Evolutionary conservation across 2,888 invertebrate genomes (phyloP).

Genomic region (Thera obeliscata): DNA sequence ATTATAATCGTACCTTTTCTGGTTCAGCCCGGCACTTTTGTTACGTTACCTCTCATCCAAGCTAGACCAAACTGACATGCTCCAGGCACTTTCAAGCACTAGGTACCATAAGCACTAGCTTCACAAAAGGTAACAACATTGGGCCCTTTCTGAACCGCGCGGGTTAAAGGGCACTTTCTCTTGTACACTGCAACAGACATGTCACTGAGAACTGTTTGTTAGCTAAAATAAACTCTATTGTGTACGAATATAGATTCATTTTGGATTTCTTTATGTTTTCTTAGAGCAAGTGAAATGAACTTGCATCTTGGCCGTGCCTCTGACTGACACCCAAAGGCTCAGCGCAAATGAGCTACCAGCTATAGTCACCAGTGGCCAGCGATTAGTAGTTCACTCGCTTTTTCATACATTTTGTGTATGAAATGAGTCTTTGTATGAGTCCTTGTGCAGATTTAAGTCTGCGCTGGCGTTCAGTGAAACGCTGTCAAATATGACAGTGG

Average conservation of each 20-base stretch:
- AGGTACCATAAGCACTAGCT: not conserved
- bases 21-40: not conserved
- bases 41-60: not conserved
- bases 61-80: not conserved
- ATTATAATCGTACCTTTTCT: too few relatives aligned
- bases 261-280: not conserved
- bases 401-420: too few relatives aligned
- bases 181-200: not conserved
- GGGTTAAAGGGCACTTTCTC: constrained; percentile 13
- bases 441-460: too few relatives aligned
- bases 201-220: not conserved
- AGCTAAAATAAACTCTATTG: not conserved
- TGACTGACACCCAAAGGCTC: too few relatives aligned
- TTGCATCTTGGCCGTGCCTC: too few relatives aligned
- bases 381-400: too few relatives aligned
- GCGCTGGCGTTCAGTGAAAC: too few relatives aligned
- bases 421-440: too few relatives aligned
- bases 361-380: too few relatives aligned
- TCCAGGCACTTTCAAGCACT: not conserved
- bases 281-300: not conserved
- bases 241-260: not conserved
- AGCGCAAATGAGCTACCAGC: too few relatives aligned
- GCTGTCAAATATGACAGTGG: too few relatives aligned
- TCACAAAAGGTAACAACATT: constrained; percentile 12
- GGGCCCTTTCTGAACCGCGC: constrained; percentile 8